Percentiles rank a stretch among this genome's conserved stretches.
Evolutionary conservation across 2,113 vertebrate species (phyloP).

Genomic region (Butorides virescens): DNA sequence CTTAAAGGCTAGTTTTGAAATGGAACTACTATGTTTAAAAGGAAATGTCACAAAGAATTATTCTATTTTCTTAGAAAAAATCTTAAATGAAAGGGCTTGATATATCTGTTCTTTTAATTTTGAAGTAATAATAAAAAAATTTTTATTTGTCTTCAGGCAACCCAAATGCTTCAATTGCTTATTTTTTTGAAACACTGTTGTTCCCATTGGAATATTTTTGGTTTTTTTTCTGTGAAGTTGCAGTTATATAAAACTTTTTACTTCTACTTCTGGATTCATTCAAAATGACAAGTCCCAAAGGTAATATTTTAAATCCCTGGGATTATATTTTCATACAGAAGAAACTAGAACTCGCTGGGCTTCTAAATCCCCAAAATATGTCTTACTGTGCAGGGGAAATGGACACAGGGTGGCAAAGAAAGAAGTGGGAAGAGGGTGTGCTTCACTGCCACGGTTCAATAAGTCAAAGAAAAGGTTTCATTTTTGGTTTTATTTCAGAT

Average conservation of each 20-base stretch:
- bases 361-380: neutral
- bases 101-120: neutral
- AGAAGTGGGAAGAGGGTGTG: neutral
- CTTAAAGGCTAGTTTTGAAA: neutral
- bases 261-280: neutral
- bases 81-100: neutral
- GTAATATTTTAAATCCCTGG: neutral
- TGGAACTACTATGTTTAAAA: neutral
- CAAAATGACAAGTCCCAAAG: neutral
- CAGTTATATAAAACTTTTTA: neutral
- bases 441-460: neutral
- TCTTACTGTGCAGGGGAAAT: neutral
- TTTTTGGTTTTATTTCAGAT: neutral
- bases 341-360: neutral
- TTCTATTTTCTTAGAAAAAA: neutral
- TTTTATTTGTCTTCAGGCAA: neutral
- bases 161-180: neutral
- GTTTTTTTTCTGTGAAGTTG: neutral
- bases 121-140: neutral
- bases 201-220: neutral
- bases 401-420: neutral
- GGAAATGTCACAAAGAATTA: neutral
- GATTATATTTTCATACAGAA: neutral
- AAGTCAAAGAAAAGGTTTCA: neutral
- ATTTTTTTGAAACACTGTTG: neutral